Base-by-base conservation (phyloP, 92 coral and sea anemone genomes). In the Pocillopora grandis region DNA sequence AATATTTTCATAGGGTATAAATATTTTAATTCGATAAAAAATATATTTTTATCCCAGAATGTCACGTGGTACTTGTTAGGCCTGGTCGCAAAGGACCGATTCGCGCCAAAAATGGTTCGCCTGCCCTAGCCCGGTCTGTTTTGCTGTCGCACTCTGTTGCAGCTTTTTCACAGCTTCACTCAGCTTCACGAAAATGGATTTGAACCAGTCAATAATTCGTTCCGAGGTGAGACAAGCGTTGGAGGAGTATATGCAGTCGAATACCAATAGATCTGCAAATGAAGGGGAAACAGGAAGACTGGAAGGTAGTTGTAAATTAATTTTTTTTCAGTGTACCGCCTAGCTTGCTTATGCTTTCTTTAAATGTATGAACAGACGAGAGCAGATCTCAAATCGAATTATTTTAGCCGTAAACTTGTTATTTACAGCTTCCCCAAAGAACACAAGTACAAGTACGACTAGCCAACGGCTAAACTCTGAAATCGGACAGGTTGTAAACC, bases 121-220 rank as follows among this genome's bases (percentile, higher is more conserved):
- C 77, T 73, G 61, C 9, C 62, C 36, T 36, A 48, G 61, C 9
- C 62, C 77, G 15, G 77, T 73, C 77, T 73, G 77, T 73, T 73
- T 73, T 73, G 77, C 77, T 73, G 77, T 73, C 77, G 77, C 5
- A 42, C 52, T 42, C 8, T 42, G 4, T 42, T 7, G 8, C 77
- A 73, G 77, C 77, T 73, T 73, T 72, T 72, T 72, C 76, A 72
- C 76, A 73, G 62, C 62, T 75, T 57, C 66, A n/a, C 66, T 62
- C 59, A 37, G 76, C 59, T 75, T 18, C 57, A 33, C 69, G 70
- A 76, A 76, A 76, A 76, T 62, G 80, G 80, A 76, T 76, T 17
- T 76, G 58, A 76, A 76, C 80, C 80, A 71, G 31, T 76, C 80
- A 76, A 62, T 76, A 76, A 61, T 61, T 76, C 80, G 80, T 76